phyloP scores from a whole-genome alignment of 1,140 invertebrate species.

The Caerostris extrusa region DNA sequence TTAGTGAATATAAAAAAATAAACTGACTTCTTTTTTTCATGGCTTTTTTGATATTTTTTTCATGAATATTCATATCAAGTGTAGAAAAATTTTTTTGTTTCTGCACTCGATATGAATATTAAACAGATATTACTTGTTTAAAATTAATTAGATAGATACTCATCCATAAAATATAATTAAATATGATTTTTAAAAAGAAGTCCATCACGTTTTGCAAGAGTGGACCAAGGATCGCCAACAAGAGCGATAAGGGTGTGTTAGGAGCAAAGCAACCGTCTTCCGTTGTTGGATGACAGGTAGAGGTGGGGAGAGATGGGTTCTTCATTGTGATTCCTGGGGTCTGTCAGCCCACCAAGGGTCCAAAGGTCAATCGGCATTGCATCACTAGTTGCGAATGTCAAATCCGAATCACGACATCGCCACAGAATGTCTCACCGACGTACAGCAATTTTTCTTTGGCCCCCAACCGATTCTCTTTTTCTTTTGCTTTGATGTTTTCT shows the following conservation, averaged over 20 bases:
- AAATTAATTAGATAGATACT: too few relatives aligned
- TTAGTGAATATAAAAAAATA: too few relatives aligned
- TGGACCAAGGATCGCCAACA: constrained; percentile 19
- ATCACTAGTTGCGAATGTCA: constrained; percentile 70
- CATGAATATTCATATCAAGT: too few relatives aligned
- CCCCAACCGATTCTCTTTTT: constrained; percentile 43
- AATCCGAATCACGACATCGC: constrained; percentile 70
- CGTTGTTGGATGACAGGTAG: constrained; percentile 48
- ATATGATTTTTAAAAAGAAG: not conserved
- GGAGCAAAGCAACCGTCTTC: not conserved
- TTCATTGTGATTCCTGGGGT: constrained; percentile 50
- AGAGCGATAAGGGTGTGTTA: constrained; percentile 28
- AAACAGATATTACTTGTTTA: too few relatives aligned
- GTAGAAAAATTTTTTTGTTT: too few relatives aligned
- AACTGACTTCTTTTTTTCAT: too few relatives aligned
- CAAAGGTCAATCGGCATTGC: constrained; percentile 68
- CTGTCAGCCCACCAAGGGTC: constrained; percentile 58
- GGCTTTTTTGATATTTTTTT: too few relatives aligned
- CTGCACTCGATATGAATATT: too few relatives aligned
- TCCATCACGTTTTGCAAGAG: not conserved
- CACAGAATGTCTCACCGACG: constrained; percentile 67
- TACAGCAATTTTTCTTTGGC: constrained; percentile 37
- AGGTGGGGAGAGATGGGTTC: constrained; percentile 63
- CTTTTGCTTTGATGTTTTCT: constrained; percentile 45
- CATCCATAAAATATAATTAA: too few relatives aligned